These are phyloP conservation scores for Phalacrocorax aristotelis DNA, from an alignment of 2,113 vertebrate genomes.

Conservation along the genomic window DNA sequence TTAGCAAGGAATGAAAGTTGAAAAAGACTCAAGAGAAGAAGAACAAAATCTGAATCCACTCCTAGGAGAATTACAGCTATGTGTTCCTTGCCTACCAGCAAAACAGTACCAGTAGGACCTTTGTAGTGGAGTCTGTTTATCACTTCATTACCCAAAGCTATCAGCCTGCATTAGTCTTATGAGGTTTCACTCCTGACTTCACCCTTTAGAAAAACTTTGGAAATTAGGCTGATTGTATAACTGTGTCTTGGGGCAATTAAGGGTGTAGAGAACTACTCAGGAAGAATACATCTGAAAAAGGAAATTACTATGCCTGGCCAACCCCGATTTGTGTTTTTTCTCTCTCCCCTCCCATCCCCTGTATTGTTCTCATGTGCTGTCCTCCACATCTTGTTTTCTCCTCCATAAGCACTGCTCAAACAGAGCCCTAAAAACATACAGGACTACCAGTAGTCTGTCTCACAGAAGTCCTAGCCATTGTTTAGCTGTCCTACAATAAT, in stretches of 20 bases:
- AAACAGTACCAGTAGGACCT: background rate
- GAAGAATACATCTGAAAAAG: background rate
- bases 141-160: background rate
- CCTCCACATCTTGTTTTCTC: background rate
- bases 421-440: background rate
- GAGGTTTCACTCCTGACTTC: background rate
- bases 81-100: background rate
- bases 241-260: background rate
- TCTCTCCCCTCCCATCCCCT: background rate
- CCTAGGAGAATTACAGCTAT: background rate
- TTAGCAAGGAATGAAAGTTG: background rate
- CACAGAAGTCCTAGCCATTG: background rate
- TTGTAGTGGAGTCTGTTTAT: background rate
- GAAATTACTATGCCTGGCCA: background rate
- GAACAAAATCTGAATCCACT: background rate
- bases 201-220: background rate
- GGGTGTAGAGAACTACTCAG: background rate
- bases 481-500: background rate
- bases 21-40: background rate
- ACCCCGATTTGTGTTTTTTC: background rate
- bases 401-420: background rate
- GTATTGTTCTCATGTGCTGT: background rate
- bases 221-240: background rate
- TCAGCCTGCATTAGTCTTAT: background rate
- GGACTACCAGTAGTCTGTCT: background rate